phyloP scores from a whole-genome alignment of 2,888 invertebrate genomes.

The Arctia plantaginis region DNA sequence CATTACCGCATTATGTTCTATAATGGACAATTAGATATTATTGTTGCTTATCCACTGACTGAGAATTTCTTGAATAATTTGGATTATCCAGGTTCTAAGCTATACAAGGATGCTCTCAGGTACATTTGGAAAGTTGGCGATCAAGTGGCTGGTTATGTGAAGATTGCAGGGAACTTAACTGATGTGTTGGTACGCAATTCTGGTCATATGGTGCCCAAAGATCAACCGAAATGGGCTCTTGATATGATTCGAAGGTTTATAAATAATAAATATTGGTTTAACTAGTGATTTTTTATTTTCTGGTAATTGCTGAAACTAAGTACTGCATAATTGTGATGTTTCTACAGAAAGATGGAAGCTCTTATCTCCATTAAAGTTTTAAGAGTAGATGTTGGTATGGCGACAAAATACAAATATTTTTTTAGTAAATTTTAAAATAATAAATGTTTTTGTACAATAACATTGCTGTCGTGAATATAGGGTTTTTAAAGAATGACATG shows the following conservation, averaged over 20 bases:
- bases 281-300: neutral
- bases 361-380: too few relatives aligned
- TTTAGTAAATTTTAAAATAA: too few relatives aligned
- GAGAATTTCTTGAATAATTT: slow-evolving; percentile 89
- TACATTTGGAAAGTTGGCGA: slow-evolving; percentile 88
- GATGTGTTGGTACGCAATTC: slow-evolving; percentile 91
- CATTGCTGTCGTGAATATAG: too few relatives aligned
- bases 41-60: slow-evolving; percentile 87
- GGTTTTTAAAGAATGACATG: too few relatives aligned
- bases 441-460: too few relatives aligned
- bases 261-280: slow-evolving; percentile 57
- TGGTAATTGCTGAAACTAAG: neutral
- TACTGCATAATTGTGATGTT: neutral
- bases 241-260: slow-evolving; percentile 86
- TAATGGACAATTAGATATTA: slow-evolving; percentile 89
- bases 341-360: too few relatives aligned
- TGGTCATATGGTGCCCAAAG: slow-evolving; percentile 90
- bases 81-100: slow-evolving; percentile 87
- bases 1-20: slow-evolving; percentile 87
- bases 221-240: slow-evolving; percentile 86
- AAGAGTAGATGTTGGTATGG: too few relatives aligned
- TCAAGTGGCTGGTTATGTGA: slow-evolving; percentile 91
- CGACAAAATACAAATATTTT: too few relatives aligned
- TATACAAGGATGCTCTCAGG: slow-evolving; percentile 88
- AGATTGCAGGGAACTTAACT: slow-evolving; percentile 89